phyloP scores from a whole-genome alignment of 1,140 invertebrate species.

The Alviniconcha marisindica region DNA sequence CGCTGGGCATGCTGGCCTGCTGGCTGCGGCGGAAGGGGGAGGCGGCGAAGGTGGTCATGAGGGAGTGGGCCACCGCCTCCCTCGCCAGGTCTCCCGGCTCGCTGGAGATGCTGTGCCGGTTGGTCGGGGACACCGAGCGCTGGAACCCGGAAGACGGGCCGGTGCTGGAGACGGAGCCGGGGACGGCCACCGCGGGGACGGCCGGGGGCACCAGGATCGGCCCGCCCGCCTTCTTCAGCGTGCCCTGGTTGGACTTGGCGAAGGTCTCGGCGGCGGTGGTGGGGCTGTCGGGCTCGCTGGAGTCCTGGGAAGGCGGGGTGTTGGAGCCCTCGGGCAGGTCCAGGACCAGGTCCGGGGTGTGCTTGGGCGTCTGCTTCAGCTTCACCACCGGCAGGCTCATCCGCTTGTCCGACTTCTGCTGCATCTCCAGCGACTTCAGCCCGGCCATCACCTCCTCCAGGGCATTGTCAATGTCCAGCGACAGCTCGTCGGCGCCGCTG shows the following conservation, averaged over 20 bases:
- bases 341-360: conserved; percentile 92
- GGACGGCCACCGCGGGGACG: conserved; percentile 39
- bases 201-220: conserved; percentile 37
- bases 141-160: conserved; percentile 36
- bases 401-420: conserved; percentile 66
- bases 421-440: conserved; percentile 69
- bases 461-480: conserved; percentile 72
- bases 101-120: conserved; percentile 50
- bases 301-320: conserved; percentile 56
- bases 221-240: conserved; percentile 83
- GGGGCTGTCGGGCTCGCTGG: conserved; percentile 66
- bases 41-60: conserved; percentile 38
- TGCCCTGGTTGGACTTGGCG: conserved; percentile 83
- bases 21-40: conserved; percentile 27
- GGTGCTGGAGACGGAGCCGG: conserved; percentile 1
- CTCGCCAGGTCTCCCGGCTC: conserved; percentile 44
- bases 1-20: conserved; percentile 30
- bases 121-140: conserved; percentile 59
- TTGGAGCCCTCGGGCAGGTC: conserved; percentile 81
- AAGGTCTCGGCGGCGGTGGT: conserved; percentile 71
- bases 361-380: conserved; percentile 76
- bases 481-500: conserved; percentile 65
- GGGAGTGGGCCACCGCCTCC: conserved; percentile 38
- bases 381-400: conserved; percentile 75
- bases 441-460: conserved; percentile 73